Conservation (phyloP, 2,888 invertebrate genomes). For the Orthonevra nobilis region DNA sequence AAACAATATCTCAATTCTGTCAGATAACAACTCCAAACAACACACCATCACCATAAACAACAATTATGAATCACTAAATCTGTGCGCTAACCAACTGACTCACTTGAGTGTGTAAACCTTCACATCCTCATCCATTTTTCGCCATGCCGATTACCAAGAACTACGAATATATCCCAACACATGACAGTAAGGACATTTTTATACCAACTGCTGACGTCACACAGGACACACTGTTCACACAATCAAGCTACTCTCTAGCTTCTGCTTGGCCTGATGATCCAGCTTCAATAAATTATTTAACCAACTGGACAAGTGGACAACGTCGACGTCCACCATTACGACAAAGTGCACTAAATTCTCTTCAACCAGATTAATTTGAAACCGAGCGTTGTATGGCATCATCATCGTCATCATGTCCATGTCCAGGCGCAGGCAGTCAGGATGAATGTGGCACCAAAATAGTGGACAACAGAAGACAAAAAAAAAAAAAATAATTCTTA, state of each 20-base stretch:
- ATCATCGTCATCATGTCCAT: constrained; percentile 62
- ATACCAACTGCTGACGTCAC: constrained; percentile 63
- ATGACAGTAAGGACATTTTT: constrained; percentile 37
- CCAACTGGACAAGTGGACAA: constrained; percentile 25
- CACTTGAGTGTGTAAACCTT: background rate
- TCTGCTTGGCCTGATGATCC: constrained; percentile 64
- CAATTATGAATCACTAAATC: constrained; percentile 61
- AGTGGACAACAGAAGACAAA: constrained; percentile 16
- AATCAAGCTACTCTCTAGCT: constrained; percentile 14
- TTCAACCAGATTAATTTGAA: constrained; percentile 63
- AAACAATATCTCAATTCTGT: constrained; percentile 13
- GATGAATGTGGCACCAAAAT: constrained; percentile 55
- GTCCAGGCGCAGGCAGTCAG: background rate
- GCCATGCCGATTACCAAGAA: background rate
- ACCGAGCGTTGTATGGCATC: constrained; percentile 62
- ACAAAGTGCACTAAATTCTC: constrained; percentile 63
- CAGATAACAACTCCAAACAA: constrained; percentile 7
- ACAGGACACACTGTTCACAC: constrained; percentile 32
- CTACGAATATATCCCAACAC: too few relatives aligned
- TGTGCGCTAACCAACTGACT: constrained; percentile 6
- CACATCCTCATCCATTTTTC: background rate
- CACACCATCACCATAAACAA: constrained; percentile 32
- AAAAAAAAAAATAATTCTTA: constrained; percentile 7
- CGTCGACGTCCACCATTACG: constrained; percentile 10
- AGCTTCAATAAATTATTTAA: constrained; percentile 66